These are phyloP conservation scores for Lagorchestes hirsutus DNA, from an alignment of 2,797 vertebrate genomes.

Conservation along the genomic window DNA sequence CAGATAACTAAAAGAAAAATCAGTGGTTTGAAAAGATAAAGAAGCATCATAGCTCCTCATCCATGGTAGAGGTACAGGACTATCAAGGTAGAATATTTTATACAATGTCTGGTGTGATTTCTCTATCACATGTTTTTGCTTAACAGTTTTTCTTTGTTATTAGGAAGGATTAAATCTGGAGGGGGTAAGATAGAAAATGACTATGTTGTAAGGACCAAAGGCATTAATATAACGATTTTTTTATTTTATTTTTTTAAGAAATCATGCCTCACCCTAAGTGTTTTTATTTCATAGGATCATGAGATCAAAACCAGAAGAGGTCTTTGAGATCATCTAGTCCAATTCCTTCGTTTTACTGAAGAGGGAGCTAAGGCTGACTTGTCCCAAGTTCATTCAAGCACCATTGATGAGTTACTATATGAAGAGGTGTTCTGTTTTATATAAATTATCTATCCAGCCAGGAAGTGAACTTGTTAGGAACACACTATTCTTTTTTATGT, in stretches of 20 bases:
- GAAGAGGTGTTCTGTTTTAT: constrained; percentile 22
- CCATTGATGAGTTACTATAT: constrained; percentile 14
- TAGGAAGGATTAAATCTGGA: not conserved
- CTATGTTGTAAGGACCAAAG: not conserved
- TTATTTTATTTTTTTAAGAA: not conserved
- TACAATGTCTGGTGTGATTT: not conserved
- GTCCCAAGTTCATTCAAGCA: not conserved
- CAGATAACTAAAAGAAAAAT: not conserved
- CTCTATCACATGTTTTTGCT: not conserved
- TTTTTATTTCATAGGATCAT: not conserved
- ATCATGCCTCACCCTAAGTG: not conserved
- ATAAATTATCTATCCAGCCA: constrained; percentile 24
- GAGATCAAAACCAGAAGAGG: not conserved
- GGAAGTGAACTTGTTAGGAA: constrained; percentile 40
- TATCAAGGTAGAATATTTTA: not conserved
- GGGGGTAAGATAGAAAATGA: not conserved
- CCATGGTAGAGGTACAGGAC: not conserved
- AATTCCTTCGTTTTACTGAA: not conserved
- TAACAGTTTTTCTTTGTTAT: not conserved
- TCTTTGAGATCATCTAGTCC: not conserved
- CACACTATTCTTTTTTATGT: not conserved
- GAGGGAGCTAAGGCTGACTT: not conserved
- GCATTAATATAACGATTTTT: not conserved
- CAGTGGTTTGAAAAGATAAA: not conserved
- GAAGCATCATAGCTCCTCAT: not conserved